Percentiles rank a stretch among this genome's conserved stretches.
Conservation (phyloP, 2,797 vertebrate genomes). For the Gymnopithys bicolor region DNA sequence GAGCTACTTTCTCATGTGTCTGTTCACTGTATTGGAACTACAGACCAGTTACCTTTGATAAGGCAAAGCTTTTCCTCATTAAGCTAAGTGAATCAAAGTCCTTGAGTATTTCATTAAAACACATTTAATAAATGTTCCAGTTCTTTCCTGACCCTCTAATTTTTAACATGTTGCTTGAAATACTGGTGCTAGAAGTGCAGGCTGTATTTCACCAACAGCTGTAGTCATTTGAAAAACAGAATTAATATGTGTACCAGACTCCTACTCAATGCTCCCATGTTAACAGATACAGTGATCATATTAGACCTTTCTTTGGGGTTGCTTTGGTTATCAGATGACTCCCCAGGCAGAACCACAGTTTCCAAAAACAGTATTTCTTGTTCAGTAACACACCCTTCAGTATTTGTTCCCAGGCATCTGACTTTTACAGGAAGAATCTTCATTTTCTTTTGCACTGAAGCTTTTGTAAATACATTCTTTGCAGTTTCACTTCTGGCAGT, state of each 20-base stretch:
- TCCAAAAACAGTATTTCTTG: constrained; percentile 10
- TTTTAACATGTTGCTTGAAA: constrained; percentile 28
- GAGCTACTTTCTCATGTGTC: not conserved
- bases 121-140: not conserved
- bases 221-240: not conserved
- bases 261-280: not conserved
- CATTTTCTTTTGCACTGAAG: constrained; percentile 5
- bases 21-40: not conserved
- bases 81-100: not conserved
- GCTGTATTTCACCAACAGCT: not conserved
- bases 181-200: not conserved
- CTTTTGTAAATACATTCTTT: constrained; percentile 55
- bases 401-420: not conserved
- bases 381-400: constrained; percentile 29
- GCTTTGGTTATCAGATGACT: not conserved
- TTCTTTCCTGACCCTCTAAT: not conserved
- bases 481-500: constrained; percentile 43
- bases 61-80: constrained; percentile 25
- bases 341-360: not conserved
- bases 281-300: not conserved
- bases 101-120: constrained; percentile 8
- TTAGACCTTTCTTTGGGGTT: not conserved
- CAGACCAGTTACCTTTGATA: not conserved
- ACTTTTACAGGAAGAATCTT: constrained; percentile 30
- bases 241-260: not conserved